Evolutionary conservation across 2,113 vertebrate genomes (phyloP).

Genomic region (Mesitornis unicolor): DNA sequence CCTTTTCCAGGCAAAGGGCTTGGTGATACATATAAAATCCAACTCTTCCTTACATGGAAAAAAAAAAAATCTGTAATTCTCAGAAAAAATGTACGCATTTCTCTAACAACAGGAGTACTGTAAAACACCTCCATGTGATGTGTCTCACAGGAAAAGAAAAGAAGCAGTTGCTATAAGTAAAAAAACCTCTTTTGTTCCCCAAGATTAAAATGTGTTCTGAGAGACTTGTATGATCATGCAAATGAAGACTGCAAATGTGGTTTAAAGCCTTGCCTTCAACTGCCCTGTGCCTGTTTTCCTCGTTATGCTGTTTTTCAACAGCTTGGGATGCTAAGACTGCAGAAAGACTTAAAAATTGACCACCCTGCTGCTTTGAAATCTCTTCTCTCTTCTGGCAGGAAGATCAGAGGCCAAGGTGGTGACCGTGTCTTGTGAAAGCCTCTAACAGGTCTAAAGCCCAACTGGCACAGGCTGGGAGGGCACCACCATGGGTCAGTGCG

Average conservation of each 20-base stretch:
- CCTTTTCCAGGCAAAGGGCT: neutral
- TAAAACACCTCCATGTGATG: neutral
- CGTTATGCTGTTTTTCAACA: neutral
- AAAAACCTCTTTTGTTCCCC: neutral
- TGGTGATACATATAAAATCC: neutral
- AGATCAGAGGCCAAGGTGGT: neutral
- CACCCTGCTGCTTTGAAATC: neutral
- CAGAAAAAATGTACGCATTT: neutral
- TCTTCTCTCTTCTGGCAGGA: neutral
- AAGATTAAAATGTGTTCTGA: neutral
- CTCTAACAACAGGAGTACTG: neutral
- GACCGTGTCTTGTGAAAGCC: neutral
- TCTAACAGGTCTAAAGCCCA: neutral
- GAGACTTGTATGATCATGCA: neutral
- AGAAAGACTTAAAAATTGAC: neutral
- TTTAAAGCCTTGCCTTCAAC: neutral
- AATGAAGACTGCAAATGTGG: neutral
- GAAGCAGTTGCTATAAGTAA: neutral
- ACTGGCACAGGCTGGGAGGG: neutral
- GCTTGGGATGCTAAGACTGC: neutral
- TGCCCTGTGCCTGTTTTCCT: neutral
- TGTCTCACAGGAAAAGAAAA: neutral
- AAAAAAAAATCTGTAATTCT: neutral
- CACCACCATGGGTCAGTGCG: accelerated
- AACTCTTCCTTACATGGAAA: neutral